Base-by-base conservation (phyloP, 1,140 invertebrate species). In the Pissodes strobi region DNA sequence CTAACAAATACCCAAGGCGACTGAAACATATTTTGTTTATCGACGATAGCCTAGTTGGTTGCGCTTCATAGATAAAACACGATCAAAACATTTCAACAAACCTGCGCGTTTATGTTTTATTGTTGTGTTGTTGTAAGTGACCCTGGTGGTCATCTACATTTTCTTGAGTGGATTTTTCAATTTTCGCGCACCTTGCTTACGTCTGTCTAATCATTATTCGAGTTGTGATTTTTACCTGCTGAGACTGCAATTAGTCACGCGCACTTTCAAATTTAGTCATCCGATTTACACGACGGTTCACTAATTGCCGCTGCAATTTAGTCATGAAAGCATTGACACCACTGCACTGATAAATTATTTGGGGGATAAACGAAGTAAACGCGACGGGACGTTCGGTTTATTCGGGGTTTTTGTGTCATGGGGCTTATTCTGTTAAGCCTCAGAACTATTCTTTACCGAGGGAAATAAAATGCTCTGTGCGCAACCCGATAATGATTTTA, bases 1-100 rank as follows among this genome's bases (percentile, higher is more conserved):
- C 51, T 34, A 12, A 48, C 37, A 45, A 56, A 56, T 56, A 64
- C 61, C 22, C 51, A 56, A 64, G 51, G 10, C 17, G 43, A 64
- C 61, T 64, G 51, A 64, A 52, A 41, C 51, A 64, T 57, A 45
- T 64, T 55, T 64, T 64, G 61, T 64, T 64, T 64, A 64, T 64
- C 51, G 61, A 43, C 58, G 37, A 37, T 34, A 12, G 38, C 17
- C 46, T 19, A 19, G 6, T 23, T 21, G 46, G 58, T 61, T 17
- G 39, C 61, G 61, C 30, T 48, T 64, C 61, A 64, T 64, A 64
- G 61, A 64, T 64, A 64, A 56, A 48, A 64, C 41, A 39, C 60
- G 49, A 62, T 62, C 27, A 62, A 62, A 62, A 62, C 59, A 62
- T 53, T 62, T 45, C 23, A 22, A 62, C 49, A 62, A 62, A 62